Base-by-base conservation (phyloP, 1,140 invertebrate genomes). In the Penaeus vannamei region DNA sequence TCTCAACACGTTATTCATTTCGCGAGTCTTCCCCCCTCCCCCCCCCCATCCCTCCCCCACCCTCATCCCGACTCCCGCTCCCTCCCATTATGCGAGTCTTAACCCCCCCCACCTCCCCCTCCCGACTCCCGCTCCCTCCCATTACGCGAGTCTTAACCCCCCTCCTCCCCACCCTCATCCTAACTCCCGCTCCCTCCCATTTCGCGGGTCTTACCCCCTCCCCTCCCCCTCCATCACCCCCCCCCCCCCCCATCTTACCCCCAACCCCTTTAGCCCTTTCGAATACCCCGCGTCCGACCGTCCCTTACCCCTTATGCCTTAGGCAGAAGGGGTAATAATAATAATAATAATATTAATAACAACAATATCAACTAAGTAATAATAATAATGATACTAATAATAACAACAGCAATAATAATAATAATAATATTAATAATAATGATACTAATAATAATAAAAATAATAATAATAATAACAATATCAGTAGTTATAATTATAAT, bases 1-100 rank as follows among this genome's bases (percentile, higher is more conserved):
- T 79, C 77, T 46, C 77, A 36, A 46, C 53, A 79, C 42, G 53
- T 79, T 79, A 79, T 53, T 79, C 22, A 79, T 79, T 23, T 46
- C 36, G 10, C 77, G 23, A 79, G 53, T 46, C 53, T 23, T 46
- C 22, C 53, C 29, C 36, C 10, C 22, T 5, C 42, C 42, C 53
- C 36, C 20, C 53, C 2, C 77, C 77, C 77, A 32, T 5, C 42
- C 42, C 53, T 20, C 20, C 53, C 2, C 77, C 77, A 42, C n/a
- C 10, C 76, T 7, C 22, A 0, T 4, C 5, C 20, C 77, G 17
- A 23, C 77, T 36, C 77, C 42, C 42, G 0, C 77, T 46, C 32
- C 22, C 42, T 29, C 22, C 36, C 22, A n/a, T 32, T 32, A 3
- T 23, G 12, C 23, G 2, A n/a, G 36, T 80, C 29, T 26, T 32